Evolutionary conservation across 2,888 invertebrate species (phyloP).

Genomic region (Apeira syringaria): DNA sequence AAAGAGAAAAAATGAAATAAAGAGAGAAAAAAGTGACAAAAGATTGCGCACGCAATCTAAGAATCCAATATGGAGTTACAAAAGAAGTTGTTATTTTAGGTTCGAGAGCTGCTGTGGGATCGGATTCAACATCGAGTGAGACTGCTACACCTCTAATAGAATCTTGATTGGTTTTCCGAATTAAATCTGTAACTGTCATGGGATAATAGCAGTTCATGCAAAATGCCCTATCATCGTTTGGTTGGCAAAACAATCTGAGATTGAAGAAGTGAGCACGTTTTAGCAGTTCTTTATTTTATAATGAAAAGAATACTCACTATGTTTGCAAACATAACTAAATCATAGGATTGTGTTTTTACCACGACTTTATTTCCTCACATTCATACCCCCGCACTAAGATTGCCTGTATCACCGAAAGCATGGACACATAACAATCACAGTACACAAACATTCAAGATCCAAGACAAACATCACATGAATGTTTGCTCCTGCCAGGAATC

Average conservation of each 20-base stretch:
- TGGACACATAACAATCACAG: no score
- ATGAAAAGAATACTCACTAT: no score
- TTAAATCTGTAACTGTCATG: constrained; percentile 23
- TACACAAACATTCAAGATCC: no score
- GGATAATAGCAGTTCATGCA: constrained; percentile 24
- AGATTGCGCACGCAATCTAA: constrained; percentile 67
- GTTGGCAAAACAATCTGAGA: constrained; percentile 7
- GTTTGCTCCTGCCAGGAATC: no score
- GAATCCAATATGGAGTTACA: constrained; percentile 67
- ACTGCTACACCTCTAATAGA: constrained; percentile 28
- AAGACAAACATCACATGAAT: no score
- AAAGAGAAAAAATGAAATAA: constrained; percentile 43
- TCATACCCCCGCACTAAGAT: no score
- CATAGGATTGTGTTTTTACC: no score
- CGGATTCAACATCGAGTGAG: constrained; percentile 47
- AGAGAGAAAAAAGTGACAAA: constrained; percentile 52
- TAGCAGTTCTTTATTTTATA: no score
- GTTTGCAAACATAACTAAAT: no score
- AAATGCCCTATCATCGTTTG: constrained; percentile 14
- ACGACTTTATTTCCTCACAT: no score
- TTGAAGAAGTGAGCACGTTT: no score
- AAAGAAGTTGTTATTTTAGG: constrained; percentile 73
- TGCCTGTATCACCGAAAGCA: no score
- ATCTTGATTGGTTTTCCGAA: constrained; percentile 30
- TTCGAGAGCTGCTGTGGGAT: constrained; percentile 52